phyloP scores from a whole-genome alignment of 2,113 vertebrate species.

The Panthera tigris region DNA sequence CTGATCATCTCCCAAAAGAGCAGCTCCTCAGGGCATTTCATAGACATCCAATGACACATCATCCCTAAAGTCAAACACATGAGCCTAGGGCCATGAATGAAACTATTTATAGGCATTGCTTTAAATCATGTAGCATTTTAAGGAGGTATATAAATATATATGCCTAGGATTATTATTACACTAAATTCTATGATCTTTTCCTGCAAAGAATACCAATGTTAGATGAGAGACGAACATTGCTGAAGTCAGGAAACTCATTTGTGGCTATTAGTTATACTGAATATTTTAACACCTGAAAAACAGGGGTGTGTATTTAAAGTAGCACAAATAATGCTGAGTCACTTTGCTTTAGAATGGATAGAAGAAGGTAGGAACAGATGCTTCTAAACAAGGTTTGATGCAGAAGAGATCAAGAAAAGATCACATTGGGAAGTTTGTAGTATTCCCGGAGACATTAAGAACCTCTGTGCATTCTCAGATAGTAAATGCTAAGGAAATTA shows the following conservation, averaged over 20 bases:
- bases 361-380: neutral
- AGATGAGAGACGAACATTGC: neutral
- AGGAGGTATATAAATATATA: neutral
- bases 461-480: neutral
- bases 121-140: constrained; percentile 7
- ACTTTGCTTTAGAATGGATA: neutral
- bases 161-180: neutral
- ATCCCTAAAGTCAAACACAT: neutral
- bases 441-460: neutral
- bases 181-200: neutral
- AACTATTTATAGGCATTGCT: neutral
- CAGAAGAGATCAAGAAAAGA: neutral
- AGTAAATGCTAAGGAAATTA: constrained; percentile 35
- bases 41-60: neutral
- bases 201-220: neutral
- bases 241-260: neutral
- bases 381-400: neutral
- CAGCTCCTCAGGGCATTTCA: neutral
- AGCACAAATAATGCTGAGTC: neutral
- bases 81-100: neutral
- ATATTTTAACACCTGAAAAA: constrained; percentile 40
- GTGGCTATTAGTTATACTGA: neutral
- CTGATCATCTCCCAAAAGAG: neutral
- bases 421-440: neutral
- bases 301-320: neutral